Conservation (phyloP, 1,140 invertebrate genomes). For the Homarus americanus region DNA sequence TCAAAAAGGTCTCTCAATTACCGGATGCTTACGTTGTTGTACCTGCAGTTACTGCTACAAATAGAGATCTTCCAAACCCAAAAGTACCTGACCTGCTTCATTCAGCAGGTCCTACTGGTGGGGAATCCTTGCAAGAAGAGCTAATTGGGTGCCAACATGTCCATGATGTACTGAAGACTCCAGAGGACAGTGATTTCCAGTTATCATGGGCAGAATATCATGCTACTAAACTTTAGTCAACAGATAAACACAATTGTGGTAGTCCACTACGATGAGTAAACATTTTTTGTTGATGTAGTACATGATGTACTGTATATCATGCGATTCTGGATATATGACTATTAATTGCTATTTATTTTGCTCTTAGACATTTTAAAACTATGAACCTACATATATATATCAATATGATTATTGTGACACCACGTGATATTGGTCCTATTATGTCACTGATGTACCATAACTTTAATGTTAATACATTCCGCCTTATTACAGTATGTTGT, state of each 20-base stretch:
- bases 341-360: too few relatives aligned
- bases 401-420: too few relatives aligned
- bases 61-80: neutral
- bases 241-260: neutral
- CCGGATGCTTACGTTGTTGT: slow-evolving; percentile 18
- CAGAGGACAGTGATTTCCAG: neutral
- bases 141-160: neutral
- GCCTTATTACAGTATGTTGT: too few relatives aligned
- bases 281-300: neutral
- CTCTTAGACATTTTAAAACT: too few relatives aligned
- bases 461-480: too few relatives aligned
- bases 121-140: neutral
- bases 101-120: neutral
- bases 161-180: neutral
- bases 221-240: neutral
- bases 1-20: slow-evolving; percentile 11
- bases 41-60: slow-evolving; percentile 8
- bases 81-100: neutral
- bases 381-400: too few relatives aligned
- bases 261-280: slow-evolving; percentile 27
- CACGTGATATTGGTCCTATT: too few relatives aligned
- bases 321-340: too few relatives aligned
- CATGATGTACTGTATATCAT: too few relatives aligned
- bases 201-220: slow-evolving; percentile 21
- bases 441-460: too few relatives aligned